Conservation (phyloP, 2,113 vertebrate genomes). For the Leptosomus discolor region DNA sequence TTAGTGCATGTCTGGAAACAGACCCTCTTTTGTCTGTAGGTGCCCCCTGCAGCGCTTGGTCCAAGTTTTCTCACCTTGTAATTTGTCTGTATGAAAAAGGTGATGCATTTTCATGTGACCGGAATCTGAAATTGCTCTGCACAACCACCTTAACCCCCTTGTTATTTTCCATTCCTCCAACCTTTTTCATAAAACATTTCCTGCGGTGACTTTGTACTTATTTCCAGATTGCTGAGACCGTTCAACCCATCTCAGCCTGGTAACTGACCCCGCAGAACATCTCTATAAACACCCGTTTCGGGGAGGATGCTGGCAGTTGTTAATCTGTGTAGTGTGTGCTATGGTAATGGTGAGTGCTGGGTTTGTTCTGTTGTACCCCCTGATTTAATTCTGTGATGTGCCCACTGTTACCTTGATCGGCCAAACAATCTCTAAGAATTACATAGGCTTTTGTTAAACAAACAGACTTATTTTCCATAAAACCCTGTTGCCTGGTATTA, state of each 20-base stretch:
- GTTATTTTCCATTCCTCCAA: neutral
- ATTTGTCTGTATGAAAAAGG: neutral
- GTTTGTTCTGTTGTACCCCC: neutral
- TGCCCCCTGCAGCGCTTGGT: neutral
- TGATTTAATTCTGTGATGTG: neutral
- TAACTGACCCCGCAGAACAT: neutral
- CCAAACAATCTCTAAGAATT: neutral
- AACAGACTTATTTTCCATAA: neutral
- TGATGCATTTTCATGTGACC: neutral
- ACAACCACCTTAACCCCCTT: neutral
- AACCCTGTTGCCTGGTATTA: neutral
- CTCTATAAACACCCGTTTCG: neutral
- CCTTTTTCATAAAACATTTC: neutral
- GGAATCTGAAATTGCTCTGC: neutral
- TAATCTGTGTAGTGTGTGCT: neutral
- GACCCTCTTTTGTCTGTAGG: neutral
- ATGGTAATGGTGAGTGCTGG: neutral
- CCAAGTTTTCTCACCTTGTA: neutral
- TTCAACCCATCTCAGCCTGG: neutral
- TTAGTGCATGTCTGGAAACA: neutral
- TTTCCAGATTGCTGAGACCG: neutral
- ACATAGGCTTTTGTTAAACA: neutral
- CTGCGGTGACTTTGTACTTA: neutral
- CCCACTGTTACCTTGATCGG: neutral
- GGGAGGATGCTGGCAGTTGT: neutral